Evolutionary conservation across 2,888 invertebrate genomes (phyloP).

Genomic region (Cerastoderma edule): DNA sequence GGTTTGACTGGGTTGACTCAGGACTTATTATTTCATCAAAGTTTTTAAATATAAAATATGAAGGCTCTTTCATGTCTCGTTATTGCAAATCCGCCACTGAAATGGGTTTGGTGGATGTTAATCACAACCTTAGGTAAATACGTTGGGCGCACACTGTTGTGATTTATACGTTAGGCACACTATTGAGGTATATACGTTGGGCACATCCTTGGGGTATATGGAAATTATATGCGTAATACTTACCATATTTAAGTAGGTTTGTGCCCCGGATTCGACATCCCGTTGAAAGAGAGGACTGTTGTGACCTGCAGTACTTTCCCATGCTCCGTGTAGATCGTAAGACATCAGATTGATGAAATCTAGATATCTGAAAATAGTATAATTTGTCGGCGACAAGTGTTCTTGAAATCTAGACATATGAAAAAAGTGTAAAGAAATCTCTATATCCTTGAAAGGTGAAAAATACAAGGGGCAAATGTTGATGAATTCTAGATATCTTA

Average conservation of each 20-base stretch:
- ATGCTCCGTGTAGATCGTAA: slow-evolving; percentile 80
- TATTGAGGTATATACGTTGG: not conserved
- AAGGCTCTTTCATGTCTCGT: too few species aligned
- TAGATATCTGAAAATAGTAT: slow-evolving; percentile 58
- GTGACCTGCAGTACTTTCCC: slow-evolving; percentile 78
- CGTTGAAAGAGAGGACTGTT: slow-evolving; percentile 76
- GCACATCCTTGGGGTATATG: not conserved
- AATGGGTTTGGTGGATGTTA: not conserved
- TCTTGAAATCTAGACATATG: too few species aligned
- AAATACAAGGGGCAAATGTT: too few species aligned
- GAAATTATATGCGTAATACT: slow-evolving; percentile 4
- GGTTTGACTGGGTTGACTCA: too few species aligned
- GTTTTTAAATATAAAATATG: too few species aligned
- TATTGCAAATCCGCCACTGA: not conserved
- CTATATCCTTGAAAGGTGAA: too few species aligned
- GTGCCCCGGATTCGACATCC: slow-evolving; percentile 48
- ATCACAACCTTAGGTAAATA: not conserved
- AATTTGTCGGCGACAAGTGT: not conserved
- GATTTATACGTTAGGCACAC: too few species aligned
- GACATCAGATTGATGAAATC: slow-evolving; percentile 79
- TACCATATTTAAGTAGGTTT: slow-evolving; percentile 63
- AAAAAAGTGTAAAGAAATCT: too few species aligned
- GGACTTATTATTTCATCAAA: too few species aligned
- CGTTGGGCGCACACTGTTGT: too few species aligned
- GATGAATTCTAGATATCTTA: not conserved